phyloP scores from a whole-genome alignment of 1,140 invertebrate genomes.

The Wasmannia auropunctata region DNA sequence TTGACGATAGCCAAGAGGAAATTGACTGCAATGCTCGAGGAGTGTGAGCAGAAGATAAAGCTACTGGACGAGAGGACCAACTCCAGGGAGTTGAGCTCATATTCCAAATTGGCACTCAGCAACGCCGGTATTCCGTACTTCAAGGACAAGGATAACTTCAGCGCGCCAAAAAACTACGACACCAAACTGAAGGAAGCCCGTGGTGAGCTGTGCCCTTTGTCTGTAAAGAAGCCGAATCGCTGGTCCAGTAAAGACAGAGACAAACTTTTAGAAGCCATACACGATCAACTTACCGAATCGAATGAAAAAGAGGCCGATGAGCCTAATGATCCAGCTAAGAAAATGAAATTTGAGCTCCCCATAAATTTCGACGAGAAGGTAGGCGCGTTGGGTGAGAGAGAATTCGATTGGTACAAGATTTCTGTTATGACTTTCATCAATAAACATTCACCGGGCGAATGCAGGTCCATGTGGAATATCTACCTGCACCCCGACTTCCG shows the following conservation, averaged over 20 bases:
- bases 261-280: slow-evolving; percentile 74
- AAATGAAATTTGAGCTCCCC: slow-evolving; percentile 51
- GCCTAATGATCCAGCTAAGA: background rate
- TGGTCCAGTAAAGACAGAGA: slow-evolving; percentile 80
- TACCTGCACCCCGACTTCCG: slow-evolving; percentile 89
- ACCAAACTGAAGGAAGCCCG: slow-evolving; percentile 77
- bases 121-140: slow-evolving; percentile 84
- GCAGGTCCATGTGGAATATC: slow-evolving; percentile 88
- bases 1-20: slow-evolving; percentile 67
- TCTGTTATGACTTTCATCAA: slow-evolving; percentile 81
- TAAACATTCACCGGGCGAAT: slow-evolving; percentile 85
- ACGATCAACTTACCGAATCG: slow-evolving; percentile 65
- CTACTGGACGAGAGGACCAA: slow-evolving; percentile 59
- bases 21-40: slow-evolving; percentile 65
- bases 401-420: slow-evolving; percentile 85
- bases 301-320: background rate
- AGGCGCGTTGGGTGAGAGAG: slow-evolving; percentile 69
- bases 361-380: slow-evolving; percentile 74
- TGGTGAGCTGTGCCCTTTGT: slow-evolving; percentile 78
- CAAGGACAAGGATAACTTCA: slow-evolving; percentile 80
- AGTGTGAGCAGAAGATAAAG: slow-evolving; percentile 72
- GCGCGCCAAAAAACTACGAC: slow-evolving; percentile 80
- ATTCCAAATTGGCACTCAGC: slow-evolving; percentile 48
- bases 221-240: slow-evolving; percentile 71
- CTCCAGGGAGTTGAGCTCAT: background rate